Conservation (phyloP, 2,888 invertebrate genomes). For the Trissonchulus latispiculum region DNA sequence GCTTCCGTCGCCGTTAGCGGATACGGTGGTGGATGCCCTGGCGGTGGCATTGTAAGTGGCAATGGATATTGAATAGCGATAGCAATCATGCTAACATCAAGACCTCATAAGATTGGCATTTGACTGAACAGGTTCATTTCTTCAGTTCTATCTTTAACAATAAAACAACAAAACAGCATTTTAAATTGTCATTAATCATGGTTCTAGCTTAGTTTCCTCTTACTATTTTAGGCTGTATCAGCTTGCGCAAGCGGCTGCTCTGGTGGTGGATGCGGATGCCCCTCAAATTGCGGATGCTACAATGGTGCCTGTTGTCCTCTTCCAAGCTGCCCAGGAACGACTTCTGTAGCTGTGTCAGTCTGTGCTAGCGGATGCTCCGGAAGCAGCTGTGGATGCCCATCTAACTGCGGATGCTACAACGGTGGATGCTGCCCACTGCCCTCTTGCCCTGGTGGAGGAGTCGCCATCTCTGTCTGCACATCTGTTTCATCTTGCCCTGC, state of each 20-base stretch:
- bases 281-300: slow-evolving; percentile 27
- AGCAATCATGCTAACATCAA: no score
- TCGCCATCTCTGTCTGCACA: background rate
- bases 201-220: no score
- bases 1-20: background rate
- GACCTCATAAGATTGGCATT: no score
- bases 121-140: no score
- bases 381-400: background rate
- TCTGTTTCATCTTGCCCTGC: slow-evolving; percentile 25
- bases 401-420: background rate
- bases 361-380: background rate
- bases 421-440: slow-evolving; percentile 19
- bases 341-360: background rate
- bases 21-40: background rate
- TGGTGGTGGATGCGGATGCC: background rate
- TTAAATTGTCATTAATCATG: no score
- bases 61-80: no score
- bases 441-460: background rate
- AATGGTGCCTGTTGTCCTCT: slow-evolving; percentile 13
- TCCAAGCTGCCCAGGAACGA: slow-evolving; percentile 13
- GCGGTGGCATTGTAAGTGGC: background rate
- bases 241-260: background rate
- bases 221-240: background rate
- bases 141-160: no score
- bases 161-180: no score